Percentiles rank a stretch among this genome's conserved stretches.
Conservation (phyloP, 1,140 invertebrate species). For the Sminthurides bifidus region DNA sequence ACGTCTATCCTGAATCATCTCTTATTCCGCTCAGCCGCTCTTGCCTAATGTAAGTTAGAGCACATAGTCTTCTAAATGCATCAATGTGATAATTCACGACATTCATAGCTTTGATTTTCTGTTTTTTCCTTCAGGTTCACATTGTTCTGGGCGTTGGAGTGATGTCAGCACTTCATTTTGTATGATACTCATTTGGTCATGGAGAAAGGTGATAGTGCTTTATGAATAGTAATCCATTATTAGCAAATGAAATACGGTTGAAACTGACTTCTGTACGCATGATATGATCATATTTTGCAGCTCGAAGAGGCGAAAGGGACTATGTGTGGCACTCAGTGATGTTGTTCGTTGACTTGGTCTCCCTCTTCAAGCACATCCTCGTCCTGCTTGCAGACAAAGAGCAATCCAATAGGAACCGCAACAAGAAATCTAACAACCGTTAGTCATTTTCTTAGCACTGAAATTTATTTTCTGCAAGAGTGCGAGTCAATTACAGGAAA, state of each 20-base stretch:
- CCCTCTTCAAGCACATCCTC: conserved; percentile 30
- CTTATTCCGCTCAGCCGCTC: conserved; percentile 66
- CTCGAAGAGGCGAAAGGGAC: conserved; percentile 57
- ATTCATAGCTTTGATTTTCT: neutral
- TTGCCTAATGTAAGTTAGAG: too few relatives aligned
- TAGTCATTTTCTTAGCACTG: conserved; percentile 1
- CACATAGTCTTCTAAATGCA: conserved; percentile 44
- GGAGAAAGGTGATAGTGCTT: conserved; percentile 52
- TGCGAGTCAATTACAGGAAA: too few relatives aligned
- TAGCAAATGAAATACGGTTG: neutral
- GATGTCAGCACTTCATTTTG: conserved; percentile 87
- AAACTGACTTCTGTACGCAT: neutral
- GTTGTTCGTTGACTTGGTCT: conserved; percentile 28
- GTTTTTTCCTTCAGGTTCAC: conserved; percentile 47
- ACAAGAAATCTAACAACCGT: conserved; percentile 13
- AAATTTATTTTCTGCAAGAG: too few relatives aligned
- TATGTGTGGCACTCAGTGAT: conserved; percentile 29
- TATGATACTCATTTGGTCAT: conserved; percentile 94
- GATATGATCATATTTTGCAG: conserved; percentile 23
- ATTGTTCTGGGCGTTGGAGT: conserved; percentile 75
- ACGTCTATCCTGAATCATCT: conserved; percentile 69
- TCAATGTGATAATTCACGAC: neutral
- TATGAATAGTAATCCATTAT: neutral
- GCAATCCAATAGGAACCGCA: conserved; percentile 1
- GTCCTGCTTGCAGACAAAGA: conserved; percentile 30